Evolutionary conservation across 1,140 invertebrate species (phyloP).

Genomic region (Drosophila busckii): DNA sequence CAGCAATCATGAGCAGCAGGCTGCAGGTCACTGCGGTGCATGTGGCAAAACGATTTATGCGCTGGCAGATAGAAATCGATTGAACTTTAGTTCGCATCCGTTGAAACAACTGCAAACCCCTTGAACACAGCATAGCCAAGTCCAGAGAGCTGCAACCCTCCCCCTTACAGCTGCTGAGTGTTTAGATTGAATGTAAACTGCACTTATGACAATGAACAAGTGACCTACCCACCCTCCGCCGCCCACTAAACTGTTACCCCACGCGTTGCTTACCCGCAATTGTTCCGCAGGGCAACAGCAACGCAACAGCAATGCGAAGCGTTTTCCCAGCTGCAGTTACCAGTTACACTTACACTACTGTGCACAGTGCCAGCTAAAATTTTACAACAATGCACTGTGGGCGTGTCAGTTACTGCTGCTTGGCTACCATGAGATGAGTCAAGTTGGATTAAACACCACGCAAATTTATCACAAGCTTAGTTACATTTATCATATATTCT

Average conservation of each 20-base stretch:
- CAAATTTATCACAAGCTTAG: too few relatives aligned
- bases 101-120: background rate
- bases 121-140: background rate
- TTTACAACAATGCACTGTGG: too few relatives aligned
- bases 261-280: slow-evolving; percentile 4
- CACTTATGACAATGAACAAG: slow-evolving; percentile 73
- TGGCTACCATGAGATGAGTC: too few relatives aligned
- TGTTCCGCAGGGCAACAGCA: slow-evolving; percentile 22
- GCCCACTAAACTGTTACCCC: background rate
- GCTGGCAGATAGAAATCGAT: slow-evolving; percentile 72
- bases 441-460: too few relatives aligned
- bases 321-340: too few relatives aligned
- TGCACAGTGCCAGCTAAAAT: too few relatives aligned
- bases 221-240: slow-evolving; percentile 21
- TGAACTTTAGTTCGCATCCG: slow-evolving; percentile 41
- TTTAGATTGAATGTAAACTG: slow-evolving; percentile 74
- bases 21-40: slow-evolving; percentile 42
- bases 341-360: too few relatives aligned
- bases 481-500: too few relatives aligned
- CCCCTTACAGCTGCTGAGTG: slow-evolving; percentile 31
- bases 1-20: background rate
- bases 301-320: too few relatives aligned
- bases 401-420: too few relatives aligned
- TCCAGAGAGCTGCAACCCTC: background rate
- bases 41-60: slow-evolving; percentile 73